Percentiles rank a stretch among this genome's conserved stretches.
Evolutionary conservation across 2,797 vertebrate genomes (phyloP).

Genomic region (Hapalemur alaotrensis): DNA sequence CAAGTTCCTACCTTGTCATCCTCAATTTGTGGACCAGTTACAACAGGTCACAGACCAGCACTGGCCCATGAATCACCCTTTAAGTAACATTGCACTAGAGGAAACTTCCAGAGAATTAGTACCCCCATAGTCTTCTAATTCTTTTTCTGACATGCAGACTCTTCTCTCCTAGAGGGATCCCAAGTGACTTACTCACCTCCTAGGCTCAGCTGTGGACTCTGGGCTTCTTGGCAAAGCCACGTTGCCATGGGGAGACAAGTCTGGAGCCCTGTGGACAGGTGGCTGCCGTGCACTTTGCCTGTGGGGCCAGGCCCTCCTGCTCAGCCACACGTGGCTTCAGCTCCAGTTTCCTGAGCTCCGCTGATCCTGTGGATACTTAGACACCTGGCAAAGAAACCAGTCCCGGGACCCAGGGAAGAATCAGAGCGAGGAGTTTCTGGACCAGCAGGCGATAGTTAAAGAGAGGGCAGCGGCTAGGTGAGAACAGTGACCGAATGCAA

Average conservation of each 20-base stretch:
- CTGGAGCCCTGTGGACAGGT: not conserved
- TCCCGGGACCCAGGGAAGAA: fast-evolving
- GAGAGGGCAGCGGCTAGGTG: not conserved
- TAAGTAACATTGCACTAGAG: not conserved
- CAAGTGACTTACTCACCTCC: not conserved
- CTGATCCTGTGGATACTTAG: not conserved
- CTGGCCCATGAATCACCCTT: not conserved
- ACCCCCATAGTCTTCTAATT: not conserved
- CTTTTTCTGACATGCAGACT: not conserved
- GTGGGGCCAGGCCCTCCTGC: not conserved
- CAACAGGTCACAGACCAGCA: not conserved
- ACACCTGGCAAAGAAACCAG: not conserved
- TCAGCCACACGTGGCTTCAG: not conserved
- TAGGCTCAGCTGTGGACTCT: not conserved
- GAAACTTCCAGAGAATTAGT: not conserved
- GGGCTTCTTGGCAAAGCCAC: not conserved
- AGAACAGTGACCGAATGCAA: slow-evolving; percentile 63
- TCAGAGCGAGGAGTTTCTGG: not conserved
- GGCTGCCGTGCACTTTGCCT: not conserved
- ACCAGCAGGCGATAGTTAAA: slow-evolving; percentile 25
- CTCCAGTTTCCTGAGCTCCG: not conserved
- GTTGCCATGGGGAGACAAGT: not conserved
- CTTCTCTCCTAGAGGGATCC: not conserved
- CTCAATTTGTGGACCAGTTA: not conserved
- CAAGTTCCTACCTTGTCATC: not conserved